Evolutionary conservation across 2,797 vertebrate genomes (phyloP).

Genomic region (Melanitta fusca): DNA sequence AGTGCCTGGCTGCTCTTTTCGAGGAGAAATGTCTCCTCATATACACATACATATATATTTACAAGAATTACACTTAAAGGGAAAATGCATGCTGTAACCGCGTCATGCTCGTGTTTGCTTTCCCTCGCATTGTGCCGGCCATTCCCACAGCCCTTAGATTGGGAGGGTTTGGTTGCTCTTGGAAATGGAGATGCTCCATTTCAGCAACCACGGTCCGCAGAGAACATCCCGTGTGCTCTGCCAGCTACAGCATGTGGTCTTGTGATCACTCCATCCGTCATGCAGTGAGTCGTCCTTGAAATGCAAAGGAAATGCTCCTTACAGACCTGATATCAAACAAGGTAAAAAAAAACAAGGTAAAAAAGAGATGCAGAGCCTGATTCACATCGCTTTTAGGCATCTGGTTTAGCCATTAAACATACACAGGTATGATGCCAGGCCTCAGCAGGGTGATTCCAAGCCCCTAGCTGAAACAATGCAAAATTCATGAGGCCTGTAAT

Average conservation of each 20-base stretch:
- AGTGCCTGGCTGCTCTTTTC: no score
- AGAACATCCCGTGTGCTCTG: accelerated
- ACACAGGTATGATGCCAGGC: neutral
- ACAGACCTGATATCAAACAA: neutral
- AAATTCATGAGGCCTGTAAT: conserved; percentile 1
- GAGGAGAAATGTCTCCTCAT: no score
- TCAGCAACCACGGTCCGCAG: neutral
- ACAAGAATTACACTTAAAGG: neutral
- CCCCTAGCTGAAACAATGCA: neutral
- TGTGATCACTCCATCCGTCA: neutral
- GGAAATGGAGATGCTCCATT: conserved; percentile 32
- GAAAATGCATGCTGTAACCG: conserved; percentile 9
- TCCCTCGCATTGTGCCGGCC: neutral
- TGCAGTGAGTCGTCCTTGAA: neutral
- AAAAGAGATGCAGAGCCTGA: neutral
- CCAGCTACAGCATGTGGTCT: neutral
- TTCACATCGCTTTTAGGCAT: neutral
- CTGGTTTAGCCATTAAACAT: neutral
- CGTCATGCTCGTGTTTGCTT: neutral
- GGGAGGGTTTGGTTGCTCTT: neutral
- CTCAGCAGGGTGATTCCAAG: neutral
- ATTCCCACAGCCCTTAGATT: conserved; percentile 27
- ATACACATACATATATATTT: no score
- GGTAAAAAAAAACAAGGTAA: neutral
- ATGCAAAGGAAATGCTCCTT: neutral